Evolutionary conservation across 2,888 invertebrate genomes (phyloP), one percentile per base, ranked within the genome.

Genomic region (Catocala nupta): DNA sequence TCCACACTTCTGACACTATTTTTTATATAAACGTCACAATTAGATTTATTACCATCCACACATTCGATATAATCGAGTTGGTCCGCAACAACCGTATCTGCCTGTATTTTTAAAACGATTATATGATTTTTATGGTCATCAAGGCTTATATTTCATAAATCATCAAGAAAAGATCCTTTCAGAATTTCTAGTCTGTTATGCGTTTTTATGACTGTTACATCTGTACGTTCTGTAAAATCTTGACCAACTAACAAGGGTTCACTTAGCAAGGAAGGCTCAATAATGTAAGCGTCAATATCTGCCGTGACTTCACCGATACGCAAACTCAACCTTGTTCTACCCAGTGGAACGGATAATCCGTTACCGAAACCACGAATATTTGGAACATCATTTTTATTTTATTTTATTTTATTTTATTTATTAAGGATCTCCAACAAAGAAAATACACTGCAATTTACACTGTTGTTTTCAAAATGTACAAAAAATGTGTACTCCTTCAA

Each of bases 191-290:
- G 11, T 10, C 9, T 8, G 13, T 13, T 9, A 6, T 39, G 5
- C 4, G 52, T 52, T 42, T 52, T 52, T 13, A 13, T 42, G 9
- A 52, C 16, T 9, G 42, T 5, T 8, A 52, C 16, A 10, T 42
- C 13, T 8, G 52, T n/a, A 12, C 39, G 10, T 42, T 52, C 52
- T 16, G 52, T 52, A 9, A 52, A 52, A 42, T 52, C 42, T 13
- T 52, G 52, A 1, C 52, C 52, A 7, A 52, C 16, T 13, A 52
- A 10, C 16, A 52, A 13, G 0, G 52, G 52, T 42, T 8, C 13
- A 12, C 11, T 3, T 12, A 52, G 12, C 5, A 9, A 5, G 12
- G 4, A 9, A 52, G 12, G 9, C 3, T 39, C 42, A 13, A 52
- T 9, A 13, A 52, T 16, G 10, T 42, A 52, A 5, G 52, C 42